Percentiles rank a stretch among this genome's conserved stretches.
Conservation (phyloP, 2,113 vertebrate species). For the Brachypodius melanocephalos region DNA sequence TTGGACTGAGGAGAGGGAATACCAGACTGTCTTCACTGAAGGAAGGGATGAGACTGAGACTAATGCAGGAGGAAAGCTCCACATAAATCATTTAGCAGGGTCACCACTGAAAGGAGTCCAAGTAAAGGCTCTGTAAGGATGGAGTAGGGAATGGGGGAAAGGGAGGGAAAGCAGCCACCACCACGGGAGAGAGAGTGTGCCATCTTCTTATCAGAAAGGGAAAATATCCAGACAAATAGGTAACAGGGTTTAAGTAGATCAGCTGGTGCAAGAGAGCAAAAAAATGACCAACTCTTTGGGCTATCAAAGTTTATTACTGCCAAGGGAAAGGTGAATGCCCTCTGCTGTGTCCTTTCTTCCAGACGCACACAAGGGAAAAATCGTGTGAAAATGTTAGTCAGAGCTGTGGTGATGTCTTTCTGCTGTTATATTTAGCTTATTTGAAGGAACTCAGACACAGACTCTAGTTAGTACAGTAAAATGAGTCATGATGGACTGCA, state of each 20-base stretch:
- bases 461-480: not conserved
- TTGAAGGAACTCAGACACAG: not conserved
- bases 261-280: not conserved
- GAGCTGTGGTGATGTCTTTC: not conserved
- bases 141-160: accelerated
- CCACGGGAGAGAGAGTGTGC: not conserved
- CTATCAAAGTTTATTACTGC: not conserved
- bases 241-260: not conserved
- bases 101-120: not conserved
- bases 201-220: not conserved
- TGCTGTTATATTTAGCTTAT: not conserved
- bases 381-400: not conserved
- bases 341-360: not conserved
- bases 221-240: not conserved
- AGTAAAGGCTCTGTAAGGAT: not conserved
- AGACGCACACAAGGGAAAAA: not conserved
- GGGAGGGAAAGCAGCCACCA: not conserved
- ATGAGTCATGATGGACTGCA: not conserved
- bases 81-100: not conserved
- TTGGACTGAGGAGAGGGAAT: not conserved
- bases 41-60: not conserved
- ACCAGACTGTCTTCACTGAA: not conserved
- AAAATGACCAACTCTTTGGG: not conserved
- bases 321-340: not conserved
- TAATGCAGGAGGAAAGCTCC: not conserved